Evolutionary conservation across 2,113 vertebrate genomes (phyloP), one percentile per base, ranked within the genome.

Genomic region (Mugil cephalus): DNA sequence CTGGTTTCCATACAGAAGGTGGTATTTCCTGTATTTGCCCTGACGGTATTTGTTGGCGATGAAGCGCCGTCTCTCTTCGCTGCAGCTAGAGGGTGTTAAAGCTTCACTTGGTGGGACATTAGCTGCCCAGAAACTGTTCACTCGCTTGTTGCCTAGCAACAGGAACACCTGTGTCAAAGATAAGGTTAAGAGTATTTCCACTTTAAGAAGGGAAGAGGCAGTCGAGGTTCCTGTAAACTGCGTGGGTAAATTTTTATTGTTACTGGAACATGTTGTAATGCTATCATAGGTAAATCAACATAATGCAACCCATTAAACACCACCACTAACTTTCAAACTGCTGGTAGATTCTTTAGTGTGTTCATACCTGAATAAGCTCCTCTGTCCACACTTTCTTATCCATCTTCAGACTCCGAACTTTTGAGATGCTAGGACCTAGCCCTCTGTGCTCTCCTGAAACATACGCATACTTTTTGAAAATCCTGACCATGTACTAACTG

Each of bases 321-420:
- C 14, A 62, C 35, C 2, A 8, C 8, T 19, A 34, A 17, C 9
- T n/a, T 54, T 54, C 17, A 35, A 14, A 39, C 7, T 11, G n/a
- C 17, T 53, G 34, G 15, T 15, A 17, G 17, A 64, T 35, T 17
- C 65, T 62, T 24, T 43, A n/a, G 9, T 39, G 18, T 18, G 21
- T 65, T 8, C 56, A 7, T 81, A 98, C 98, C 98, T 98, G 53
- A 0, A 99, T 94, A 35, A 99, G 94, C 40, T 97, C 94, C 54
- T 97, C 95, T 0, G 96, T 99, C 98, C 98, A 99, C 73, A 99
- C 95, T 40, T 97, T 99, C 71, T 90, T 93, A 93, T 99, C 98
- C 98, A 99, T 98, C 92, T 99, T 99, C 47, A 99, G 93, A 86
- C 98, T 99, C 40, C 97, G 95, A 21, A 99, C 96, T 78, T 99